Evolutionary conservation across 2,888 invertebrate species (phyloP), one percentile per base, ranked within the genome.

Genomic region (Drosophila neotestacea): DNA sequence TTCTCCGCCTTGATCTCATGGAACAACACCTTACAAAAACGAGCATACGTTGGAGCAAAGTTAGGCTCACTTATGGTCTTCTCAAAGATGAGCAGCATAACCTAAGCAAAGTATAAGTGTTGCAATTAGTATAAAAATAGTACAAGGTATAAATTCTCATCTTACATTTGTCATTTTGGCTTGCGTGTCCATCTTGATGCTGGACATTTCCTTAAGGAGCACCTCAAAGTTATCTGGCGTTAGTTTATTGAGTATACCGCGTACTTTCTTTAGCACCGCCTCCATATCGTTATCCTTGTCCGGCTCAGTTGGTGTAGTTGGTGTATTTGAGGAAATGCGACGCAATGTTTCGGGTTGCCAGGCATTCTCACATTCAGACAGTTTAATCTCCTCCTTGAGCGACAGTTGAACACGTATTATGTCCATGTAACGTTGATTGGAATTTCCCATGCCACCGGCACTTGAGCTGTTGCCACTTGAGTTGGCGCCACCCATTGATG

Each of bases 21-120:
- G 44, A 92, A 92, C 4, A 92, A 73, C 32, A 91, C 90, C 73
- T 91, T 92, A 63, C 92, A 92, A 50, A 92, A 92, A 16, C 91
- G 90, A 0, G 92, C 92, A 65, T 92, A 92, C 0, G 91, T 92
- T 9, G 91, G 91, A 0, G 92, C 92, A 61, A 92, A 92, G 70
- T 92, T 91, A 0, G 92, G 92, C 41, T 92, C 92, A 42, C 91
- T 92, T 1, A 92, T 85, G 4, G 92, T 92, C 73, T 92, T 92
- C 65, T 92, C 92, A n/a, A 92, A 92, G 27, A 92, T 92, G 7
- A 92, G 73, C 56, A 92, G 70, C 92, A 92, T 92, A 4, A 92
- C 89, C 89, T 92, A 32, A 32, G 32, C 32, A 7, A 32, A 1
- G 6, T 6, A 6, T 6, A 7, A 32, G 32, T 32, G 32, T 9